Conservation (phyloP, 2,888 invertebrate species). For the Slavum lentiscoides region DNA sequence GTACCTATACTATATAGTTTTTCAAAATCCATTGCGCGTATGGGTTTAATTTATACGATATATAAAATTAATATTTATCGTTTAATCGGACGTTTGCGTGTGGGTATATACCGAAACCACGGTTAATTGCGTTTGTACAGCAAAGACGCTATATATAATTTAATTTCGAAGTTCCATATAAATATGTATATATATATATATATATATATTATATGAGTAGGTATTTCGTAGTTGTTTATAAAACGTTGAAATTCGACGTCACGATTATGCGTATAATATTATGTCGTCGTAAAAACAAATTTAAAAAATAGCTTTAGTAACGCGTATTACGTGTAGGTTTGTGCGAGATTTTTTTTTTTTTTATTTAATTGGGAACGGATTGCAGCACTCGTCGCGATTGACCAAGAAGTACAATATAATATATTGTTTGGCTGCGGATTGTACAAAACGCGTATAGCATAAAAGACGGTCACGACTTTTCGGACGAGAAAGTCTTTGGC, state of each 20-base stretch:
- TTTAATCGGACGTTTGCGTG: neutral
- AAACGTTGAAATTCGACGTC: too few species aligned
- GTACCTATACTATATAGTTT: too few species aligned
- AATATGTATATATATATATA: neutral
- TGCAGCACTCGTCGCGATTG: neutral
- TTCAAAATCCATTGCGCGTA: too few species aligned
- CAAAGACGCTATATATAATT: neutral
- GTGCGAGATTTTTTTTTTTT: neutral
- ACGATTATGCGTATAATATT: too few species aligned
- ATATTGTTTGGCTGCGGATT: too few species aligned
- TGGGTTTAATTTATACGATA: neutral
- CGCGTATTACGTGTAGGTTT: too few species aligned
- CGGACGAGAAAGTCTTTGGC: neutral
- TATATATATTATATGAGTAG: too few species aligned
- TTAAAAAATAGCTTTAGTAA: neutral
- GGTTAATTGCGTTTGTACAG: constrained; percentile 4
- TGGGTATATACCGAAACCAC: neutral
- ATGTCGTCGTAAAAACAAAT: too few species aligned
- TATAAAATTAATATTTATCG: neutral
- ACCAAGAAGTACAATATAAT: neutral
- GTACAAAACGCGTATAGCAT: neutral
- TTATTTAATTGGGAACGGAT: neutral
- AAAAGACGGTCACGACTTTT: constrained; percentile 2
- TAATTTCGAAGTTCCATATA: neutral
- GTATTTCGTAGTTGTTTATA: too few species aligned